Percentiles rank a stretch among this genome's conserved stretches.
Evolutionary conservation across 2,797 vertebrate genomes (phyloP).

Genomic region (Coregonus ussuriensis): DNA sequence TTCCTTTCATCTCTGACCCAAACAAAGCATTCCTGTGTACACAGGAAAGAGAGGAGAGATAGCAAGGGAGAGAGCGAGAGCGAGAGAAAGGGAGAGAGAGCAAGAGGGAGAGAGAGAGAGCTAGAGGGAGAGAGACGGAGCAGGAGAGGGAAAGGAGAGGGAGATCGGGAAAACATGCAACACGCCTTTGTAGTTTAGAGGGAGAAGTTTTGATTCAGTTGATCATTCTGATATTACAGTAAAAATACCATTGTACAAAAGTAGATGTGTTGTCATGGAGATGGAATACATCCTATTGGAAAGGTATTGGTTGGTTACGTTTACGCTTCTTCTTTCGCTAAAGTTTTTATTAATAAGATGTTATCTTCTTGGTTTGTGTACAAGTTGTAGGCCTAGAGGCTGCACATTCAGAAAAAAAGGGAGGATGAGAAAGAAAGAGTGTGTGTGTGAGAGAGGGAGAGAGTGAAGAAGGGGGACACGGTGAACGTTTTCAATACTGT

Average conservation of each 20-base stretch:
- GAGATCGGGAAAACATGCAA: slow-evolving; percentile 22
- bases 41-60: slow-evolving; percentile 40
- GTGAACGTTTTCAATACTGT: slow-evolving; percentile 56
- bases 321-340: not conserved
- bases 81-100: slow-evolving; percentile 29
- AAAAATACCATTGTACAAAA: slow-evolving; percentile 21
- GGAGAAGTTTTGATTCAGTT: slow-evolving; percentile 53
- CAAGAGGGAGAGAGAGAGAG: slow-evolving; percentile 22
- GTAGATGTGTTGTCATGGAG: slow-evolving; percentile 61
- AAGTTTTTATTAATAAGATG: not conserved
- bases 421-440: not conserved
- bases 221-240: slow-evolving; percentile 26
- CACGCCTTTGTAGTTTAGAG: slow-evolving; percentile 48
- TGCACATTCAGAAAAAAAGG: not conserved
- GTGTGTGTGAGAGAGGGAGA: slow-evolving; percentile 29
- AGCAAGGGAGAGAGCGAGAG: slow-evolving; percentile 22
- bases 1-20: slow-evolving; percentile 70
- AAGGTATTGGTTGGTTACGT: slow-evolving; percentile 50
- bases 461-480: not conserved
- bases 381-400: not conserved
- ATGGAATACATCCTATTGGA: slow-evolving; percentile 65
- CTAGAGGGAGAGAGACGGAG: slow-evolving; percentile 19
- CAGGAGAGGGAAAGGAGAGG: not conserved
- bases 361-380: not conserved
- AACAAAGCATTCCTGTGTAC: slow-evolving; percentile 80